Evolutionary conservation across 1,140 invertebrate genomes (phyloP).

Genomic region (Berghia stephanieae): DNA sequence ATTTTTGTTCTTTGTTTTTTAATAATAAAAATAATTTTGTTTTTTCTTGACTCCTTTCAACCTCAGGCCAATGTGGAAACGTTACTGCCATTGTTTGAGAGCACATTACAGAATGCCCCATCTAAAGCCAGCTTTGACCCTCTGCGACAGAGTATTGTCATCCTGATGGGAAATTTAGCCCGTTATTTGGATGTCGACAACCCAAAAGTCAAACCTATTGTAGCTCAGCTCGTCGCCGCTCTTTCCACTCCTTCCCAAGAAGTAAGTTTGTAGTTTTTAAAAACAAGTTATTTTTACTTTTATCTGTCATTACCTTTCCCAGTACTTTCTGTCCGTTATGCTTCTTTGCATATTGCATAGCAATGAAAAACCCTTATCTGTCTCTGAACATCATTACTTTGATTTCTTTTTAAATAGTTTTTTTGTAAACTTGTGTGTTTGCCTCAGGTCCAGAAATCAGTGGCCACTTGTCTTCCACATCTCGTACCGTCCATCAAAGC

Average conservation of each 20-base stretch:
- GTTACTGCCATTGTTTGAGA: constrained; percentile 88
- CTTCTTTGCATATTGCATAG: neutral
- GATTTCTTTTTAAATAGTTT: neutral
- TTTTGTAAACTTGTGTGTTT: neutral
- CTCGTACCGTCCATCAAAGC: constrained; percentile 91
- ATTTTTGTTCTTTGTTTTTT: too few species aligned
- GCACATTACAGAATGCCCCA: constrained; percentile 87
- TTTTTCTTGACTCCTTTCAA: neutral
- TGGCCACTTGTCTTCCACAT: constrained; percentile 94
- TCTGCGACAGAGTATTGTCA: constrained; percentile 89
- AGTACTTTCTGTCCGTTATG: neutral
- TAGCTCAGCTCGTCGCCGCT: constrained; percentile 87
- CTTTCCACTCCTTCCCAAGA: constrained; percentile 95
- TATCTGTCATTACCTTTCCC: too few species aligned
- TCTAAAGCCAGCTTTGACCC: constrained; percentile 91
- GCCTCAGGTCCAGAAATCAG: constrained; percentile 92
- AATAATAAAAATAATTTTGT: too few species aligned
- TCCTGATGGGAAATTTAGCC: constrained; percentile 95
- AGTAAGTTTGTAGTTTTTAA: constrained; percentile 67
- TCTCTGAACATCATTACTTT: constrained; percentile 11
- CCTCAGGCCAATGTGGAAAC: constrained; percentile 90
- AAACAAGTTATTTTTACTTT: too few species aligned
- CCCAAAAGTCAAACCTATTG: constrained; percentile 89
- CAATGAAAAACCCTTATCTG: neutral
- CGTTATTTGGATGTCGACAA: constrained; percentile 93